A percentile compares a stretch with the other conserved stretches of the same genome.
Evolutionary conservation across 1,140 invertebrate genomes (phyloP).

Genomic region (Zophobas morio): DNA sequence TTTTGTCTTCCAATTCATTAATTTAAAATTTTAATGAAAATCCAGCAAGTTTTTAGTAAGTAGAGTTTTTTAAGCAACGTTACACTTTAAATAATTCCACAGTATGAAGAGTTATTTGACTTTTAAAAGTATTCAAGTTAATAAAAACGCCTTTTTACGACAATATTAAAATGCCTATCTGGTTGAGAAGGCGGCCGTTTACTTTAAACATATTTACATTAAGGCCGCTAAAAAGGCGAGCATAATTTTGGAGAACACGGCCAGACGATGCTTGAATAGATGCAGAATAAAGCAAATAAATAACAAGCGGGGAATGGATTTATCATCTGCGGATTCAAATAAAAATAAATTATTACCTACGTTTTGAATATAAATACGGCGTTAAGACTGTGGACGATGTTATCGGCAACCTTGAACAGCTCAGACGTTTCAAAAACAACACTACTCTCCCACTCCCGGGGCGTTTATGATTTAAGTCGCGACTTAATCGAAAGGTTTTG

Average conservation of each 20-base stretch:
- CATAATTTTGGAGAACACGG: constrained; percentile 23
- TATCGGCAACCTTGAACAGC: constrained; percentile 18
- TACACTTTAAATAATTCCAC: constrained; percentile 22
- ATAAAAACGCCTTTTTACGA: constrained; percentile 33
- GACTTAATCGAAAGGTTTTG: constrained; percentile 1
- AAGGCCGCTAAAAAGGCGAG: constrained; percentile 15
- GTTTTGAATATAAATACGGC: constrained; percentile 33
- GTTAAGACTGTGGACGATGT: constrained; percentile 2
- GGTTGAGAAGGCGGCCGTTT: constrained; percentile 21
- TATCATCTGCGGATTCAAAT: constrained; percentile 37
- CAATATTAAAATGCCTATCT: constrained; percentile 38
- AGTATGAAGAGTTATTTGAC: constrained; percentile 30
- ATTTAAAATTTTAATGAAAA: constrained; percentile 33
- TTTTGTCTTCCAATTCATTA: constrained; percentile 39
- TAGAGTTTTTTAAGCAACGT: constrained; percentile 1
- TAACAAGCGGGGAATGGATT: constrained; percentile 26
- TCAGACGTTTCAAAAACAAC: constrained; percentile 16
- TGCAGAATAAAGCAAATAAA: constrained; percentile 20
- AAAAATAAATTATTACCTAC: constrained; percentile 37
- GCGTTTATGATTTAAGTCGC: neutral
- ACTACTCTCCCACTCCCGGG: neutral
- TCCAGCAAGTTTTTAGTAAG: neutral
- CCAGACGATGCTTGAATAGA: constrained; percentile 38
- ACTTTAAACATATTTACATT: constrained; percentile 24
- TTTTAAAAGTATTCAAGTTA: constrained; percentile 32